Base-by-base conservation (phyloP, 2,113 vertebrate genomes). In the Aythya baeri region DNA sequence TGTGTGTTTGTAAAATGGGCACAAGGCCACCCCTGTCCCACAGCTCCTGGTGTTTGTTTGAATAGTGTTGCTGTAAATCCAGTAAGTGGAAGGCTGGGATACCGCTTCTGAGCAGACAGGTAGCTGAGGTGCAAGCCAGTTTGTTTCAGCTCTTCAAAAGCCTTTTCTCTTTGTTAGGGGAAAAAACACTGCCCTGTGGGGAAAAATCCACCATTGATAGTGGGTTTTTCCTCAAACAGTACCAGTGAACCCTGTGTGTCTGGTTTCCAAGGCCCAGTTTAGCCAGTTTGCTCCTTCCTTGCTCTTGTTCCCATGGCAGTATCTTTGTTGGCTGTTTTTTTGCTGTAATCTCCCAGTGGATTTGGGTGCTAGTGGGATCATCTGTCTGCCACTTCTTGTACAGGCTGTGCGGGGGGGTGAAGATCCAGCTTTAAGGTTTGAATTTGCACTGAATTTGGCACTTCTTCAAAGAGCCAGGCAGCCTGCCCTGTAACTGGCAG, bases 261-360 rank as follows among this genome's bases (percentile, higher is more conserved):
- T 95, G 80, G 66, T 92, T 91, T 68, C 43, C 52, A 57, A 57
- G 52, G 67, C 80, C 54, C 66, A 76, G 93, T 85, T 92, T 49
- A 75, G 84, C 74, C 86, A 94, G 90, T 95, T 94, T 93, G 50
- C 70, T 72, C 7, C 46, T 78, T 85, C 61, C 50, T 11, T 49
- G 44, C 74, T 75, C 10, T 50, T 7, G 49, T 85, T 93, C 71
- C 65, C 17, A 2, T 88, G 89, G 41, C 52, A 22, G 7, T 26
- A 59, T 21, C 61, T 59, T 71, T 46, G 0, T 3, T 44, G 80
- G 21, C 62, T 63, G 1, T 52, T 52, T 76, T 49, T 76, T 76
- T 67, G 59, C 31, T 41, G 11, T 31, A 4, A 8, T 89, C 65
- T 68, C 81, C 58, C 26, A 38, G 17, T 2, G 9, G 63, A 11